Evolutionary conservation across 2,888 invertebrate species (phyloP).

Genomic region (Camptogramma bilineatum): DNA sequence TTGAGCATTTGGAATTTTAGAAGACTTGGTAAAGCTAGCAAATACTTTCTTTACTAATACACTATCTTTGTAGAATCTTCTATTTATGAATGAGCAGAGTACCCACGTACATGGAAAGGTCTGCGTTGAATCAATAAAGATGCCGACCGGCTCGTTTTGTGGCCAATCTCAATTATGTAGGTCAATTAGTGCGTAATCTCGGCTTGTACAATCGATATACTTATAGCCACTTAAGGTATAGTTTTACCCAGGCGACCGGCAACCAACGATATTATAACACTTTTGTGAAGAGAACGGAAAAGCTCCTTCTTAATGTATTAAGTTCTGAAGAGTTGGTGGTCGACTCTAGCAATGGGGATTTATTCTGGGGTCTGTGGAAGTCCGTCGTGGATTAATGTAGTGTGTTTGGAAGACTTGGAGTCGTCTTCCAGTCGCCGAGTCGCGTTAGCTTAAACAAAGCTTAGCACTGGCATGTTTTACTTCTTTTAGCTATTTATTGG

Average conservation of each 20-base stretch:
- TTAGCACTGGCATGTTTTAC: constrained; percentile 3
- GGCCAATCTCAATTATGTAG: constrained; percentile 35
- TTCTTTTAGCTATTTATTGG: constrained; percentile 34
- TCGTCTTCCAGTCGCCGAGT: background rate
- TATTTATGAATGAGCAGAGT: background rate
- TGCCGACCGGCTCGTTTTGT: constrained; percentile 10
- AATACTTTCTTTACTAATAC: background rate
- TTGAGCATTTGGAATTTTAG: background rate
- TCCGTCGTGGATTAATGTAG: no score
- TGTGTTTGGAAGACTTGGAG: background rate
- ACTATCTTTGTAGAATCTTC: background rate
- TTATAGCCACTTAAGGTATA: background rate
- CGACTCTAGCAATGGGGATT: no score
- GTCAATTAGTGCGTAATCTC: constrained; percentile 29
- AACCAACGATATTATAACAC: background rate
- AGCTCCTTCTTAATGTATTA: no score
- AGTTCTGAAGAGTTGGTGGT: no score
- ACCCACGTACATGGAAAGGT: constrained; percentile 8
- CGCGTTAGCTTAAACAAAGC: background rate
- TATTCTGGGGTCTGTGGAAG: no score
- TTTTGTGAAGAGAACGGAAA: background rate
- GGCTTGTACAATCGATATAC: constrained; percentile 25
- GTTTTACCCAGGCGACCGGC: background rate
- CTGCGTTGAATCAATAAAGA: constrained; percentile 24
- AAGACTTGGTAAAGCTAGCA: background rate